These are phyloP conservation scores for Olivierus martensii DNA, from an alignment of 1,140 invertebrate genomes.

Conservation along the genomic window DNA sequence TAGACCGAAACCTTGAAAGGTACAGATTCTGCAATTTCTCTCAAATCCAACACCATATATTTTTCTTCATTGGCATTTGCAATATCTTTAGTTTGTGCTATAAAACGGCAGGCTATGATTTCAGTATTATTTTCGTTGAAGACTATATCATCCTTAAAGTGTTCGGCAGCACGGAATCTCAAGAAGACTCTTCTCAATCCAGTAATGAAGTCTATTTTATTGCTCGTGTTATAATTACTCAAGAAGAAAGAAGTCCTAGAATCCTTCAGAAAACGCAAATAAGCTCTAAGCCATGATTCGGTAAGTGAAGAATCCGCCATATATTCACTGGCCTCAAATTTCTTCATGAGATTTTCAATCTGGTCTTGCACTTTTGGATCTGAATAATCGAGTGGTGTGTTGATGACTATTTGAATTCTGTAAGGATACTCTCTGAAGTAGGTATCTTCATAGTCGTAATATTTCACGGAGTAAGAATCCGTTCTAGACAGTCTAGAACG, in stretches of 20 bases:
- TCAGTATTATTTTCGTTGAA: conserved; percentile 57
- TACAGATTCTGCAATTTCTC: conserved; percentile 59
- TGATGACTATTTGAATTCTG: conserved; percentile 70
- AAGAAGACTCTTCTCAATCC: conserved; percentile 48
- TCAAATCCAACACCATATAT: conserved; percentile 67
- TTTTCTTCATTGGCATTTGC: conserved; percentile 78
- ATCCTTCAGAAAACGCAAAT: conserved; percentile 56
- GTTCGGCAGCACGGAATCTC: conserved; percentile 31
- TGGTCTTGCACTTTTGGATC: conserved; percentile 56
- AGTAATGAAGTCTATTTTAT: conserved; percentile 55
- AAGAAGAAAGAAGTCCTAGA: conserved; percentile 46
- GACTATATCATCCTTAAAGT: conserved; percentile 65
- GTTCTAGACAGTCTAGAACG: conserved; percentile 65
- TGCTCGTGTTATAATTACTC: conserved; percentile 54
- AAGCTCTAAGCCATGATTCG: conserved; percentile 78
- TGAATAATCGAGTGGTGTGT: conserved; percentile 69
- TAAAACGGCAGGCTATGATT: conserved; percentile 66
- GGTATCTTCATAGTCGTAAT: conserved; percentile 72
- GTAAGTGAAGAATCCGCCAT: conserved; percentile 59
- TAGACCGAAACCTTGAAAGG: conserved; percentile 73
- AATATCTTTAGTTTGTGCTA: conserved; percentile 79
- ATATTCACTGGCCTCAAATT: conserved; percentile 66
- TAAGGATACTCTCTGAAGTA: conserved; percentile 85
- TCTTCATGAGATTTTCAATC: conserved; percentile 60
- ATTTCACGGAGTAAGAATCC: conserved; percentile 76